Evolutionary conservation across 2,797 vertebrate species (phyloP), one percentile per base, ranked within the genome.

Genomic region (Rhynchotus rufescens): DNA sequence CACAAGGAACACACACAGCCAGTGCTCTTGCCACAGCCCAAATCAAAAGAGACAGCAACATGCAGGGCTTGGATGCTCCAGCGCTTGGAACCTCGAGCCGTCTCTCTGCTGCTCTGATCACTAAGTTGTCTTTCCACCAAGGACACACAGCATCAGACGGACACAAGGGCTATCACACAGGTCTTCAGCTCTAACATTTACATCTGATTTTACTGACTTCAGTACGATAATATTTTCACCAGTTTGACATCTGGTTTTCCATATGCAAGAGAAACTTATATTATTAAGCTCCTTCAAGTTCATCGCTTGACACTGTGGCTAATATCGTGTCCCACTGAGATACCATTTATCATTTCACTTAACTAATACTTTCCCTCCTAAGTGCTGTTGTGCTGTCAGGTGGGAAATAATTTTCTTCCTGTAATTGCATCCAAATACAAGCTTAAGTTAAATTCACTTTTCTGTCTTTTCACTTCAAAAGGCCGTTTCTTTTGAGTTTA

Each of bases 381-480:
- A 59, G 5, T 42, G 44, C 38, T 57, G 45, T 74, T 86, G 60
- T 86, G 76, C 38, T 64, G 32, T 30, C 49, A 90, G 54, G 52
- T 44, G 26, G 71, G 54, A 84, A 34, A 74, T 92, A 25, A 87
- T 80, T 93, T 90, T 85, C 68, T 71, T 74, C 45, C 64, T 57
- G 59, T 90, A 94, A 87, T 38, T 66, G 25, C 79, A 77, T 59
- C 62, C 65, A 83, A 64, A 81, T 49, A 79, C 60, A 81, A 84
- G 32, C 22, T 51, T 64, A 95, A 91, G 32, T 67, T 64, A 77
- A 91, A 86, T 78, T 73, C 12, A 60, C 78, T 91, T 88, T 65
- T 62, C 76, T 73, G n/a, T 54, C 32, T 93, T 93, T 89, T 81
- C n/a, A 80, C 80, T 80, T 72, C n/a, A 81, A 77, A 42, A 81